Conservation (phyloP, 92 coral and sea anemone species). For the Chrysogorgia sp. region DNA sequence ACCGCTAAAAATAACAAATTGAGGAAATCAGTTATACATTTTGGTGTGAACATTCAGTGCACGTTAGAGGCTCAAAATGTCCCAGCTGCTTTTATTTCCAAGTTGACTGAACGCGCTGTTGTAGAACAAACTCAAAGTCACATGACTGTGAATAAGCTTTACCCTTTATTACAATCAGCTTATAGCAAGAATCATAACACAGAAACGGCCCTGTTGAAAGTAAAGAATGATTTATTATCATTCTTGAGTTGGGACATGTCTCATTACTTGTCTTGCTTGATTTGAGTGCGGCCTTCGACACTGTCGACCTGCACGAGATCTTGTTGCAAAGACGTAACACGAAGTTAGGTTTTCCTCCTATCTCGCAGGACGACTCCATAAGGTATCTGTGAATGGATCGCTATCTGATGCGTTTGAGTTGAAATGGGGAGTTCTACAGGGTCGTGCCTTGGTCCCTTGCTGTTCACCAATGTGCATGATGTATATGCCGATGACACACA, state of each 20-base stretch:
- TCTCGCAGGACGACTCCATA: not conserved
- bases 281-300: slow-evolving; percentile 1
- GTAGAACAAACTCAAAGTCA: not conserved
- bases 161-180: slow-evolving; percentile 11
- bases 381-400: slow-evolving; percentile 2
- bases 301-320: slow-evolving; percentile 4
- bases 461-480: slow-evolving; percentile 14
- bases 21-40: no score
- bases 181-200: slow-evolving; percentile 5
- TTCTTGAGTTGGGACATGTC: not conserved
- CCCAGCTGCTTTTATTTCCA: no score
- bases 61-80: no score
- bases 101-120: no score
- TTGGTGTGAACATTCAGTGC: no score
- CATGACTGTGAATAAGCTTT: slow-evolving; percentile 2
- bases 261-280: slow-evolving; percentile 3
- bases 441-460: not conserved
- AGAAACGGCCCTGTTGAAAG: slow-evolving; percentile 13
- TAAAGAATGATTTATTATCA: not conserved
- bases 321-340: not conserved
- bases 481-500: slow-evolving; percentile 5
- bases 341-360: slow-evolving; percentile 10
- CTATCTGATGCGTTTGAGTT: slow-evolving; percentile 1
- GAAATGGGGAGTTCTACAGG: slow-evolving; percentile 2
- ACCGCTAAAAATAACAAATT: no score